phyloP scores from a whole-genome alignment of 2,797 vertebrate species.

The Morus bassanus region DNA sequence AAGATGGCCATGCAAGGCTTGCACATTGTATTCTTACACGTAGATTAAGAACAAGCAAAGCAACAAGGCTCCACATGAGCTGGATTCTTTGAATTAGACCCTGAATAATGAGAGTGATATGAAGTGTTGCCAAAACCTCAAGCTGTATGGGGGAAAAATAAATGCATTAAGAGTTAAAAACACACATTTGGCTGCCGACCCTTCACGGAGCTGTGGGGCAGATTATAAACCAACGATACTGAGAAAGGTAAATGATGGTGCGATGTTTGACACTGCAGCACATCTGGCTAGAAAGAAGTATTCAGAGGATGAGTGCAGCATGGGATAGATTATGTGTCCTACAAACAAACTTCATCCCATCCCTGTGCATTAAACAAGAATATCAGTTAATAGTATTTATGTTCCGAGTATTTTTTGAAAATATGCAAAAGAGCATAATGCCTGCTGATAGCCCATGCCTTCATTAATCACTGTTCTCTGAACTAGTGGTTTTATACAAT shows the following conservation, averaged over 20 bases:
- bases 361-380: neutral
- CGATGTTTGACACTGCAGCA: neutral
- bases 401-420: neutral
- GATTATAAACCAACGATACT: neutral
- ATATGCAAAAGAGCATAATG: neutral
- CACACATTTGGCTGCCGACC: neutral
- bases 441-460: neutral
- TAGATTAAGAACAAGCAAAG: neutral
- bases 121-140: neutral
- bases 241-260: neutral
- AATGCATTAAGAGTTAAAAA: neutral
- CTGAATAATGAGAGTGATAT: neutral
- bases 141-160: neutral
- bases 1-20: neutral
- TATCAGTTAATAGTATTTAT: neutral
- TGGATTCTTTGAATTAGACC: neutral
- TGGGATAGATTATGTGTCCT: rapidly evolving
- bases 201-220: neutral
- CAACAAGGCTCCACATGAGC: neutral
- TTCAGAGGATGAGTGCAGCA: neutral
- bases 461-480: neutral
- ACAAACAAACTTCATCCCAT: neutral
- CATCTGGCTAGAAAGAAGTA: neutral
- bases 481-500: neutral
- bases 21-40: neutral